Evolutionary conservation across 2,888 invertebrate species (phyloP), one percentile per base, ranked within the genome.

Genomic region (Morinoia aosen): DNA sequence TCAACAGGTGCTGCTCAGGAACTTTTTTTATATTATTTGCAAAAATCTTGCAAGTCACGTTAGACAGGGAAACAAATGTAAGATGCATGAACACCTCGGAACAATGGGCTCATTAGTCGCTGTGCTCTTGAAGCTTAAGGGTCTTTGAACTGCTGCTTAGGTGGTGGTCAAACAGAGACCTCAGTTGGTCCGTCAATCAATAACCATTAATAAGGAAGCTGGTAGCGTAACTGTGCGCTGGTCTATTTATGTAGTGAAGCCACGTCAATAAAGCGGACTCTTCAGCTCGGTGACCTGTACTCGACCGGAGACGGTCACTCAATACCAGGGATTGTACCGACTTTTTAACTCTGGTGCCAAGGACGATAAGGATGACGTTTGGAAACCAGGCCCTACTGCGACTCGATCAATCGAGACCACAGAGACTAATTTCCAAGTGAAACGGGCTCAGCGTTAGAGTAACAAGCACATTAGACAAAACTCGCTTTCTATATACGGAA

Each of bases 201-300:
- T 93, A 93, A 90, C n/a, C 93, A 93, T 93, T 93, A 93, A 93
- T 93, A 93, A 93, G 93, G 93, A 93, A 93, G 93, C 57, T 93
- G 33, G 93, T 39, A 56, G 57, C 93, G 93, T 93, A 93, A 93
- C 93, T 12, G 48, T 57, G 48, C 33, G 58, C 90, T 57, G 93
- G 93, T 57, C n/a, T 57, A 93, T 48, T n/a, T 33, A 57, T 12
- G 58, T 48, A 39, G 93, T 10, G 33, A 56, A n/a, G 93, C 58
- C 33, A 33, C 93, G 57, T 93, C 93, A 93, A 93, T 93, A 93
- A 5, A 12, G 39, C 90, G 90, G 48, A 76, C 76, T 76, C 76
- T 19, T 76, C 33, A 76, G 76, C 76, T 76, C 76, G 25, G 33
- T 33, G 76, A 76, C 76, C 76, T 33, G 8, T 8, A 25, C 76